Evolutionary conservation across 2,113 vertebrate species (phyloP), one percentile per base, ranked within the genome.

Genomic region (Megatriorchis doriae): DNA sequence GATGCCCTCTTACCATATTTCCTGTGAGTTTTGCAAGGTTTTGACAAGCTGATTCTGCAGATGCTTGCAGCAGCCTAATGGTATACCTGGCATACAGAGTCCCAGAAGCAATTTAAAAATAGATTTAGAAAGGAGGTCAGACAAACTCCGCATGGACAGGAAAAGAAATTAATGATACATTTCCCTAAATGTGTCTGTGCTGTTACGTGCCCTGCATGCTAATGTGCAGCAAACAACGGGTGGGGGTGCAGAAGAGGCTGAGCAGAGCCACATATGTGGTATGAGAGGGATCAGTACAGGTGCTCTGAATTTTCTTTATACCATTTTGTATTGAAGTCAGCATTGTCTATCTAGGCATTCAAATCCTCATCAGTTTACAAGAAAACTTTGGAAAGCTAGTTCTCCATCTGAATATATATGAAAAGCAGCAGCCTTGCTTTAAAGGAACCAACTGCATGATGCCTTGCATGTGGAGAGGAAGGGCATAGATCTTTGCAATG

Each of bases 101-200:
- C 91, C 96, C 91, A 90, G 90, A 94, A 95, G 90, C 58, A 48
- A 86, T 97, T 95, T 97, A 96, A 97, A 98, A 98, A 98, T 98
- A 98, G 97, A 96, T 95, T 93, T 95, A 86, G 93, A 97, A 94
- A 97, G 95, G 95, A 98, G 97, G 97, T 97, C 97, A 97, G 93
- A 95, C 91, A 93, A 96, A 96, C 85, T 93, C 92, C 21, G 5
- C 90, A 83, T 29, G 97, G 96, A 93, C 91, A 94, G 94, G 92
- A 88, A 94, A 85, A 97, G 87, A 96, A 97, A 96, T 97, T 96
- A 95, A 97, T 95, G 96, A 83, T 92, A 92, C 42, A 19, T 95
- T 94, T 93, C 89, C 86, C 65, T 92, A 68, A 92, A 74, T 25
- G 82, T 92, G 88, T 88, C 96, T 94, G 82, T 78, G 66, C 71